Conservation (phyloP, 92 coral and sea anemone genomes). For the Virgularia gustaviana region DNA sequence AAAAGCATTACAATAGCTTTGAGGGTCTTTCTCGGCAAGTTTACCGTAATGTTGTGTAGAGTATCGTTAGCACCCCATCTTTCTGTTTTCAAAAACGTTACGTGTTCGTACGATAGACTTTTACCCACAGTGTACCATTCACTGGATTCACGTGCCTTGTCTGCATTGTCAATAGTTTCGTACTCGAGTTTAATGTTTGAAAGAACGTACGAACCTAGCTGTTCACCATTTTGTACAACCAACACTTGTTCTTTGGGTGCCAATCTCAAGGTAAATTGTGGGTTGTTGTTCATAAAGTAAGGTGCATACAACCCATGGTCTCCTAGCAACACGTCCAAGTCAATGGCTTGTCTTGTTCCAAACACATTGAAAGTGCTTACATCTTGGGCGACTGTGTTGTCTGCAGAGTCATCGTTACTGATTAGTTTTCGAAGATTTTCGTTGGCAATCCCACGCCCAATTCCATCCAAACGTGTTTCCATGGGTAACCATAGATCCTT, state of each 20-base stretch:
- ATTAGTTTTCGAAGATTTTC: neutral
- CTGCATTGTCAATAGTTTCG: too few species aligned
- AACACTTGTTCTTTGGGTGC: neutral
- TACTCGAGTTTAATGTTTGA: too few species aligned
- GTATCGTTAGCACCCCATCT: neutral
- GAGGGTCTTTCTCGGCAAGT: neutral
- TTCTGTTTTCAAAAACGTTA: neutral
- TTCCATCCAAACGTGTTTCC: neutral
- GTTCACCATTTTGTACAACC: constrained; percentile 1
- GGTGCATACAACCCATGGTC: constrained; percentile 20
- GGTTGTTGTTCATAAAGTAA: neutral
- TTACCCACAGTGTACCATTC: neutral
- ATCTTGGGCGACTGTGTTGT: neutral
- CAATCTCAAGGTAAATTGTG: neutral
- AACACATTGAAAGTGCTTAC: neutral
- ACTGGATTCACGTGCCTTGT: neutral
- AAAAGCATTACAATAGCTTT: neutral
- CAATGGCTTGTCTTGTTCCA: constrained; percentile 1
- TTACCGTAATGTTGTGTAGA: neutral
- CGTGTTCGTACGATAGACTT: neutral
- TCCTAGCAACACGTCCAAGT: neutral
- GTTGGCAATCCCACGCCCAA: constrained; percentile 1
- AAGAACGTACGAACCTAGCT: neutral
- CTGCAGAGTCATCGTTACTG: constrained; percentile 1
- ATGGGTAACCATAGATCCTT: constrained; percentile 6